Percentiles rank a stretch among this genome's conserved stretches.
These are phyloP conservation scores for Columba janthina DNA, from an alignment of 2,113 vertebrate genomes.

Conservation along the genomic window DNA sequence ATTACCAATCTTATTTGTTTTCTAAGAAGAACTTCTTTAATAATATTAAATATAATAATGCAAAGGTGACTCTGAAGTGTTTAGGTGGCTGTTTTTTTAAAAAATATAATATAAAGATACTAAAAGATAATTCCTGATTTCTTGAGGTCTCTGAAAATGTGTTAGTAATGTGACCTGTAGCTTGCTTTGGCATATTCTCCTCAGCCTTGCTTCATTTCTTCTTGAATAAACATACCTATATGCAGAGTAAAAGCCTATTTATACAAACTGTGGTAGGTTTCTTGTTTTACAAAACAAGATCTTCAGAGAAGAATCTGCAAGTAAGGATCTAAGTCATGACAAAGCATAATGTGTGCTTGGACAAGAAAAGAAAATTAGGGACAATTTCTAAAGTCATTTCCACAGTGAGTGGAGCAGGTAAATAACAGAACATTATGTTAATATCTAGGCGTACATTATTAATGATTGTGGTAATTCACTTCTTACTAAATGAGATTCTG, in stretches of 20 bases:
- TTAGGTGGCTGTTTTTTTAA: not conserved
- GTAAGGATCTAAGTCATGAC: not conserved
- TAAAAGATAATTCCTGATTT: not conserved
- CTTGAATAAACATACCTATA: not conserved
- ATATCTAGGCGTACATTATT: conserved; percentile 39
- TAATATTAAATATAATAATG: not conserved
- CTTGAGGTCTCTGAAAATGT: not conserved
- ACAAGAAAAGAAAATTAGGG: not conserved
- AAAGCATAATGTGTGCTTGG: not conserved
- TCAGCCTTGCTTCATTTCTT: not conserved
- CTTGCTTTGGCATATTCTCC: not conserved
- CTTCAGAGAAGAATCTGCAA: not conserved
- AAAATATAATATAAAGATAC: not conserved
- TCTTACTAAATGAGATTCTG: conserved; percentile 23
- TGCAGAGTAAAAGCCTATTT: not conserved
- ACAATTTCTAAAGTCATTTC: conserved; percentile 34
- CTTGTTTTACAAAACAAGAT: not conserved
- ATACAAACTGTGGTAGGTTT: not conserved
- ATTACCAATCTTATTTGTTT: not conserved
- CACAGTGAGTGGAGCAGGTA: conserved; percentile 25
- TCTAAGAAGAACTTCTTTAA: not conserved
- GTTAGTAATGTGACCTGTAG: not conserved
- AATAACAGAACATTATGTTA: conserved; percentile 55
- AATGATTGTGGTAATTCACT: conserved; percentile 21
- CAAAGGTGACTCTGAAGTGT: not conserved